Evolutionary conservation across 2,113 vertebrate species (phyloP).

Genomic region (Saguinus midas): DNA sequence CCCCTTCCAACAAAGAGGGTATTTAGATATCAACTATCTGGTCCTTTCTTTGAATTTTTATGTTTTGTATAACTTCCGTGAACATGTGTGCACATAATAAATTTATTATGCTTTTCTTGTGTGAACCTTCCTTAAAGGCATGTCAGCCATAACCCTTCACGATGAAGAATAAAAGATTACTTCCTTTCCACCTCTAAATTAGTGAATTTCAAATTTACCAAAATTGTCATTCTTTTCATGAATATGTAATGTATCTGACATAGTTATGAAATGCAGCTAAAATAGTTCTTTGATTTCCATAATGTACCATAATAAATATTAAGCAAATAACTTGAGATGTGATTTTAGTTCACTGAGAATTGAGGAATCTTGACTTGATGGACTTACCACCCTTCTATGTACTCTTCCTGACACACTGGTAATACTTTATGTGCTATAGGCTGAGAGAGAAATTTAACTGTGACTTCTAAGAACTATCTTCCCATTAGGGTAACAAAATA

Average conservation of each 20-base stretch:
- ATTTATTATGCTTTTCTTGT: not conserved
- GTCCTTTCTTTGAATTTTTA: not conserved
- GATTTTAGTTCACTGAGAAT: not conserved
- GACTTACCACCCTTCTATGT: not conserved
- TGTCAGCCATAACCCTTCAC: not conserved
- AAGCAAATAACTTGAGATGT: not conserved
- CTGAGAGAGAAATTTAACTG: constrained; percentile 34
- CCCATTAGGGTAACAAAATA: constrained; percentile 26
- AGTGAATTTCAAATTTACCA: constrained; percentile 41
- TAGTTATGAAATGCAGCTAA: not conserved
- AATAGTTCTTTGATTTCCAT: not conserved
- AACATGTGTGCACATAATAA: not conserved
- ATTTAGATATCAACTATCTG: not conserved
- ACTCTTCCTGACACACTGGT: not conserved
- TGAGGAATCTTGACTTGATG: not conserved
- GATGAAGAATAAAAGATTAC: not conserved
- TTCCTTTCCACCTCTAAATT: not conserved
- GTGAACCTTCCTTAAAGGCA: not conserved
- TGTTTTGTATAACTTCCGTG: not conserved
- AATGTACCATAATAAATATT: not conserved
- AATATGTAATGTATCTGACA: not conserved
- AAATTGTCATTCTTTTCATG: constrained; percentile 8
- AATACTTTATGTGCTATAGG: constrained; percentile 29
- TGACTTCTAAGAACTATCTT: constrained; percentile 42
- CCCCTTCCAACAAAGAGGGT: not conserved